Evolutionary conservation across 2,797 vertebrate genomes (phyloP), one percentile per base, ranked within the genome.

Genomic region (Hemibagrus guttatus): DNA sequence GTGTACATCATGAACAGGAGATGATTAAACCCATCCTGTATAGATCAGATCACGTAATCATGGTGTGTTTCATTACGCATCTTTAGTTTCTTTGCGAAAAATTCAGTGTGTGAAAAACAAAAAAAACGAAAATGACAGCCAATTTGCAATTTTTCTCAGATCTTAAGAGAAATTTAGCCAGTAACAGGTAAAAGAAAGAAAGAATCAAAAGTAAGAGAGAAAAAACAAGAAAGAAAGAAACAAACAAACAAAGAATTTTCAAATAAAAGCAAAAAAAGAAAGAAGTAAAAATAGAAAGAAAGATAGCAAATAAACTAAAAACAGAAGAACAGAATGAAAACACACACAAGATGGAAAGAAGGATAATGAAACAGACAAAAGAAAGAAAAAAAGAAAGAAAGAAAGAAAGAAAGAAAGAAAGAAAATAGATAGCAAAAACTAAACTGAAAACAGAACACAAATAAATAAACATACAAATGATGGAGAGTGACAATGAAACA

Each of bases 21-120:
- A 49, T 28, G 56, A 80, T 80, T 79, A 78, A 78, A 56, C 28
- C 75, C 52, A 19, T 79, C 17, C 52, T 79, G 28, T 79, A 79
- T 17, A 79, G 75, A 78, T 78, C 75, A 35, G 56, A 59, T 16
- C 78, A 80, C 16, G 0, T 17, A 31, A 35, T 56, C 16, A 54
- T 31, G 28, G 52, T 11, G 28, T 28, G 7, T 21, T 56, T 78
- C 52, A 78, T 49, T 42, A n/a, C 31, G 9, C 17, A 74, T 72
- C 69, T 8, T 7, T 23, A 39, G 7, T 19, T 31, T 68, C 14
- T 31, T 28, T 6, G n/a, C 16, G 64, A 16, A 68, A 66, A 68
- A 68, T 31, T 66, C 46, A 6, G 9, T 39, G 4, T 39, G 4
- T 39, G 35, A 39, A 39, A 39, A 39, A 39, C 1, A 39, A 39